Evolutionary conservation across 2,888 invertebrate species (phyloP).

Genomic region (Agrochola macilenta): DNA sequence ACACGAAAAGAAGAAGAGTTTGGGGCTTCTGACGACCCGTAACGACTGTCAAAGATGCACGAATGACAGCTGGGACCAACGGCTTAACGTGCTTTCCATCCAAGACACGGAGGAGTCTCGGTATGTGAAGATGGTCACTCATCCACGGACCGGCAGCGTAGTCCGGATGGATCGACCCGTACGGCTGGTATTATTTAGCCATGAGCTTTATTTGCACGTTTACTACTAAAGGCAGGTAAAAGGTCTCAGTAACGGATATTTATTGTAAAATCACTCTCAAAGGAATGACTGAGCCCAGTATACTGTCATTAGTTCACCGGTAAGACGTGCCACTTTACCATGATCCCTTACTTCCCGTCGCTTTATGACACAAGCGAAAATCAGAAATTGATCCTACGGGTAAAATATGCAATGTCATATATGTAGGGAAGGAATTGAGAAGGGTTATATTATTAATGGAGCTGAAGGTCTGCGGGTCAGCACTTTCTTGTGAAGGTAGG

Average conservation of each 20-base stretch:
- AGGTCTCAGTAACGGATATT: neutral
- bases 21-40: too few species aligned
- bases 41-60: too few species aligned
- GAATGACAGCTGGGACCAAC: too few species aligned
- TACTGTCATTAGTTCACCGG: neutral
- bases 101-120: too few species aligned
- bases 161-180: too few species aligned
- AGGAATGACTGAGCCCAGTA: neutral
- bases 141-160: too few species aligned
- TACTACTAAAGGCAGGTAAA: too few species aligned
- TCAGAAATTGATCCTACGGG: slow-evolving; percentile 26
- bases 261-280: neutral
- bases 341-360: slow-evolving; percentile 6
- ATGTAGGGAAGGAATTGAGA: slow-evolving; percentile 36
- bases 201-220: too few species aligned
- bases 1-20: too few species aligned
- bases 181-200: too few species aligned
- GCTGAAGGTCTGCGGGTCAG: slow-evolving; percentile 23
- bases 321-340: neutral
- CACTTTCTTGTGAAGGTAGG: slow-evolving; percentile 26
- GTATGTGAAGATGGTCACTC: too few species aligned
- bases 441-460: slow-evolving; percentile 62
- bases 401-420: slow-evolving; percentile 54
- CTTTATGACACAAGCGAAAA: slow-evolving; percentile 28
- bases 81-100: too few species aligned